These are phyloP conservation scores for Oriolus oriolus DNA, from an alignment of 2,113 vertebrate genomes.

Conservation along the genomic window DNA sequence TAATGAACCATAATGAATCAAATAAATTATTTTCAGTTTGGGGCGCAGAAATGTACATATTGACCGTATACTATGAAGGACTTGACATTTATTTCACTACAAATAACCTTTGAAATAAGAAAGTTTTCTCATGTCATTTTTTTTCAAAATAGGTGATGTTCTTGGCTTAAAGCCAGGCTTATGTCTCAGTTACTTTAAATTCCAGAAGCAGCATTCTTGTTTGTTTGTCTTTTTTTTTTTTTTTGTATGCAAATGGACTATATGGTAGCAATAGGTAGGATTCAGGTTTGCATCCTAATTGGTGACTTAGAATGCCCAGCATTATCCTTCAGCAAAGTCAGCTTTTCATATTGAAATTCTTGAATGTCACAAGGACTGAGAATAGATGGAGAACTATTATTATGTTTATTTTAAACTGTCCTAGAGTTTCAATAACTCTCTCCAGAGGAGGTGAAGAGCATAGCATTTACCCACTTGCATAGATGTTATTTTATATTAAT, in stretches of 20 bases:
- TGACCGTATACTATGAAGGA: neutral
- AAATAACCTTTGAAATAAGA: neutral
- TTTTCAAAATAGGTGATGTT: neutral
- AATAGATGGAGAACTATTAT: constrained; percentile 20
- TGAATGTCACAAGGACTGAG: constrained; percentile 19
- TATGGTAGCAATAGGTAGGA: constrained; percentile 23
- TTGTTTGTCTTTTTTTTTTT: neutral
- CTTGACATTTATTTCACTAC: neutral
- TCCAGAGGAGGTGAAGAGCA: neutral
- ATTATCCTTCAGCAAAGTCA: constrained; percentile 44
- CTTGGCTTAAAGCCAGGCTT: neutral
- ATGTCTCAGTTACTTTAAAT: neutral
- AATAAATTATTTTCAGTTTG: neutral
- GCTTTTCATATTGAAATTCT: constrained; percentile 45
- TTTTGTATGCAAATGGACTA: constrained; percentile 4
- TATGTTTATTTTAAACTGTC: constrained; percentile 40
- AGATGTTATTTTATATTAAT: neutral
- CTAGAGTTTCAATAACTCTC: neutral
- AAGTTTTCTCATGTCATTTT: neutral
- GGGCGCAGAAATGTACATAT: neutral
- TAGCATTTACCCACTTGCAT: neutral
- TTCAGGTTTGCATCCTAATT: constrained; percentile 44
- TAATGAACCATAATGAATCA: neutral
- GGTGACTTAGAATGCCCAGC: constrained; percentile 17
- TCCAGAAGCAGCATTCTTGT: neutral